phyloP scores from a whole-genome alignment of 1,140 invertebrate genomes.

The Kradibia gibbosae region DNA sequence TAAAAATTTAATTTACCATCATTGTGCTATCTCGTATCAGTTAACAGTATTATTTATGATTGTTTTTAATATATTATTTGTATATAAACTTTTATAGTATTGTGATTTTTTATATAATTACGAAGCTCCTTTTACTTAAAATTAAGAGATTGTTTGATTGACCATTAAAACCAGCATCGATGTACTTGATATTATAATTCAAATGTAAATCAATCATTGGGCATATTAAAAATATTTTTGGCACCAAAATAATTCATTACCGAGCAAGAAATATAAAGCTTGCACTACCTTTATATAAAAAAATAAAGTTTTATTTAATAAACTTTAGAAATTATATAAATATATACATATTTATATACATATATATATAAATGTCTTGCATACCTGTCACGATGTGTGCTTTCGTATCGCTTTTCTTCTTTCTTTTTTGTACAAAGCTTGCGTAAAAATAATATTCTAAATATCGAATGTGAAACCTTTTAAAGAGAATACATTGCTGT shows the following conservation, averaged over 20 bases:
- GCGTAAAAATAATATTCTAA: no score
- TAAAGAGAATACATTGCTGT: no score
- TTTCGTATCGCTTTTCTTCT: no score
- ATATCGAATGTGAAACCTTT: no score
- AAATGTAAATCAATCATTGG: conserved; percentile 36
- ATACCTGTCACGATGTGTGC: no score
- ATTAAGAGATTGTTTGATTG: no score
- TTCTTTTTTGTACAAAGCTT: no score
- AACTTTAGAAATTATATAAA: no score
- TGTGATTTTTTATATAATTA: conserved; percentile 61
- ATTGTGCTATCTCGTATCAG: conserved; percentile 46
- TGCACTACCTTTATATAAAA: conserved; percentile 45
- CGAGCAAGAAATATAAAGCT: conserved; percentile 58
- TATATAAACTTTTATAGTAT: conserved; percentile 57
- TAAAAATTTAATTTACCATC: conserved; percentile 11
- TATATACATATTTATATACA: no score
- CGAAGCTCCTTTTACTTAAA: conserved; percentile 62
- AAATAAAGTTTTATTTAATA: no score
- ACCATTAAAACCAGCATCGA: no score
- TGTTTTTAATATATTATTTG: conserved; percentile 58
- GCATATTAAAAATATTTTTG: conserved; percentile 14
- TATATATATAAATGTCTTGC: no score
- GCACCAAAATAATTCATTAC: conserved; percentile 45
- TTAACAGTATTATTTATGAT: conserved; percentile 62
- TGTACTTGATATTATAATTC: conserved; percentile 44